phyloP scores from a whole-genome alignment of 2,113 vertebrate genomes.

The Scortum barcoo region DNA sequence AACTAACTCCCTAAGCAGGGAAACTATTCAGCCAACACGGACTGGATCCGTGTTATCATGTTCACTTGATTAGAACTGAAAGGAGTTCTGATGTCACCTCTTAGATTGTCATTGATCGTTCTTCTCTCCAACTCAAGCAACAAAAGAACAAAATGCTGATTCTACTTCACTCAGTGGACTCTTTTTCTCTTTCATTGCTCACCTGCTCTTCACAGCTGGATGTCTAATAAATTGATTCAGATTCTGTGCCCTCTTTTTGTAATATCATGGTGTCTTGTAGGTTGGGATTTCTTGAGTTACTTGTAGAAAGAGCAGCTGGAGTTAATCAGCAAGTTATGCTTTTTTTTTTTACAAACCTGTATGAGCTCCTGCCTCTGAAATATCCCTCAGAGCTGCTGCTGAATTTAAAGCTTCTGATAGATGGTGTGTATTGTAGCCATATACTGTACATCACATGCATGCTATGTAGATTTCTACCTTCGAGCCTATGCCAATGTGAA shows the following conservation, averaged over 20 bases:
- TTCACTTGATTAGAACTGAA: slow-evolving; percentile 65
- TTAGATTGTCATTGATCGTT: slow-evolving; percentile 68
- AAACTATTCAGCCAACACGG: slow-evolving; percentile 45
- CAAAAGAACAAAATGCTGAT: slow-evolving; percentile 45
- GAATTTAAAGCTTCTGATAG: background rate
- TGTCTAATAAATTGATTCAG: slow-evolving; percentile 42
- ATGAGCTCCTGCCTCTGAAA: background rate
- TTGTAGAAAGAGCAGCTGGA: slow-evolving; percentile 1
- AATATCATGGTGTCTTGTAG: background rate
- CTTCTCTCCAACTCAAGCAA: slow-evolving; percentile 45
- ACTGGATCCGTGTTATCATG: slow-evolving; percentile 54
- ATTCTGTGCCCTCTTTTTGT: slow-evolving; percentile 29
- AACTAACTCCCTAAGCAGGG: slow-evolving; percentile 52
- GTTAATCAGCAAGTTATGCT: slow-evolving; percentile 18
- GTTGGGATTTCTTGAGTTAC: slow-evolving; percentile 16
- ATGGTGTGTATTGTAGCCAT: background rate
- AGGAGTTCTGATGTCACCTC: slow-evolving; percentile 57
- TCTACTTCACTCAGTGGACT: slow-evolving; percentile 39
- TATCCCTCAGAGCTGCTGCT: slow-evolving; percentile 3
- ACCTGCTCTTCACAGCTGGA: slow-evolving; percentile 46
- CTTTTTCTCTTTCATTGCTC: slow-evolving; percentile 35
- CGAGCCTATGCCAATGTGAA: slow-evolving; percentile 31
- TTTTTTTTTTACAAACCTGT: background rate
- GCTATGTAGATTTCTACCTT: slow-evolving; percentile 23
- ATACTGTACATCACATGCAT: slow-evolving; percentile 7